A percentile compares a stretch with the other conserved stretches of the same genome.
Evolutionary conservation across 2,888 invertebrate species (phyloP).

Genomic region (Hirudinaria manillensis): DNA sequence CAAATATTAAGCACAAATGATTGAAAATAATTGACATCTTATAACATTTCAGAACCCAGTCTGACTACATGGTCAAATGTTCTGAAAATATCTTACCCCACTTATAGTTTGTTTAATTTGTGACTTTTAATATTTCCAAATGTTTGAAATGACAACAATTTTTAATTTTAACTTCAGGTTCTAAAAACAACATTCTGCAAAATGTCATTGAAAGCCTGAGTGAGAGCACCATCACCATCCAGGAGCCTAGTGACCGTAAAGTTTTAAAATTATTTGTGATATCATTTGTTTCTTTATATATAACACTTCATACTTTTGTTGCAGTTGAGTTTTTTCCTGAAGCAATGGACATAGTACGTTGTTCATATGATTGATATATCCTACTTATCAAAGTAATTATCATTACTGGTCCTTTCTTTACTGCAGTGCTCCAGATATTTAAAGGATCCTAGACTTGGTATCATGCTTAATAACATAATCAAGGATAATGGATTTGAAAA

Average conservation of each 20-base stretch:
- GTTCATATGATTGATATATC: not conserved
- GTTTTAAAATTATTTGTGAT: not conserved
- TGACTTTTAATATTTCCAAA: not conserved
- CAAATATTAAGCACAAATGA: too few species aligned
- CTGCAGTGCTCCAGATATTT: too few species aligned
- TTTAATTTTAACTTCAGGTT: not conserved
- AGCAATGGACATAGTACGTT: not conserved
- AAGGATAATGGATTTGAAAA: too few species aligned
- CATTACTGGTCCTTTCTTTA: not conserved
- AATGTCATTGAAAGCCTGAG: not conserved
- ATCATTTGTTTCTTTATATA: not conserved
- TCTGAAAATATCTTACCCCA: not conserved
- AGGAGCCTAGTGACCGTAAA: conserved; percentile 8
- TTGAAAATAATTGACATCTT: too few species aligned
- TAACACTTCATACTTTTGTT: not conserved
- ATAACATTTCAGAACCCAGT: not conserved
- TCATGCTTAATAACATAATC: too few species aligned
- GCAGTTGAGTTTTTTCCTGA: not conserved
- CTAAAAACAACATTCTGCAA: not conserved
- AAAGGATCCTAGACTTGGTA: too few species aligned
- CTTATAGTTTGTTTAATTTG: not conserved
- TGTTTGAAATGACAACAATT: too few species aligned
- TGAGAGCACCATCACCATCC: not conserved
- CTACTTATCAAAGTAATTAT: not conserved
- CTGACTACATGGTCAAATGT: not conserved